Base-by-base conservation (phyloP, 2,888 invertebrate species). In the Masnerella sp. region DNA sequence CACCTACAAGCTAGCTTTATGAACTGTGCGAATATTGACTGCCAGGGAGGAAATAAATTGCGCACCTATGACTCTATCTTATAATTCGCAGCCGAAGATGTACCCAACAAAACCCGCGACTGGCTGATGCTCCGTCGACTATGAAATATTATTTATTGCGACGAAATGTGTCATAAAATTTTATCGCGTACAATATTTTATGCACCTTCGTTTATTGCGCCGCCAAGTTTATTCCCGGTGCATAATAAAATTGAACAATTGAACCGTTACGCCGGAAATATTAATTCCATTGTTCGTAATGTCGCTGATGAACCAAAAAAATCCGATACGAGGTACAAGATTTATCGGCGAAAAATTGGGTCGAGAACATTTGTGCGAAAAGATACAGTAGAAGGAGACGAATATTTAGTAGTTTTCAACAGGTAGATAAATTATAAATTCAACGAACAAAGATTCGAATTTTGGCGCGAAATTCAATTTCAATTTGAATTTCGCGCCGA, bases 101-200 rank as follows among this genome's bases (percentile, higher is more conserved):
- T 17, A 38, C 18, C 15, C 42, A 28, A 49, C 22, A 47, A 42
- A 47, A 45, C 14, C 42, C 8, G 12, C 34, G 43, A 38, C 17
- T 15, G 34, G 58, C 22, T 45, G 9, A 22, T 38, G 25, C 18
- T 47, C 14, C 18, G 9, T 7, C 22, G 11, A 38, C 38, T 38
- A 36, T 36, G 36, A 58, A 58, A 58, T 58, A 45, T 40, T 62
- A 51, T 62, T 62, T 51, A 62, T 51, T 32, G 32, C 30, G 20
- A 58, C 2, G 36, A 36, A 36, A 40, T 45, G 25, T 36, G 36
- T 25, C 42, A 45, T 22, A 45, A 43, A 58, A 43, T 43, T 58
- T 58, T 32, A 34, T 22, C 14, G 5, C 5, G 11, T 15, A 34
- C 0, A 34, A 43, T 43, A 43, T 43, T 56, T 54, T 40, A 40